Evolutionary conservation across 2,797 vertebrate genomes (phyloP).

Genomic region (Telmatherina bonti): DNA sequence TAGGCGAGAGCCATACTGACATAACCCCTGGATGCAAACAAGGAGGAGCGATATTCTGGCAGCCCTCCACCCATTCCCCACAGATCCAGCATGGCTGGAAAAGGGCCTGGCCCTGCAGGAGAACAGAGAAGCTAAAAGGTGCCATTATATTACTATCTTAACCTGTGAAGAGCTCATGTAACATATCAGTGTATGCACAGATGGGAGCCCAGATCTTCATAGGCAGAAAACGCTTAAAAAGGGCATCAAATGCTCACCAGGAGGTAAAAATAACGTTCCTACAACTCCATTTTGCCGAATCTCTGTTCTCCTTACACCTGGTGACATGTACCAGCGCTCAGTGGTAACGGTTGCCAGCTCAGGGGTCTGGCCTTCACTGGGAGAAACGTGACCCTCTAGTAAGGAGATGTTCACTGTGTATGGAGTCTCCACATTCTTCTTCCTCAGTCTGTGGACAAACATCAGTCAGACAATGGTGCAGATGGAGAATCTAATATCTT

Average conservation of each 20-base stretch:
- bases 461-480: background rate
- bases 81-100: slow-evolving; percentile 87
- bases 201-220: background rate
- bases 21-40: slow-evolving; percentile 85
- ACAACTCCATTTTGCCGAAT: slow-evolving; percentile 79
- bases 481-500: background rate
- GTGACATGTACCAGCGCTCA: slow-evolving; percentile 81
- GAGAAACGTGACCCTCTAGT: slow-evolving; percentile 75
- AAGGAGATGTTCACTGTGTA: slow-evolving; percentile 76
- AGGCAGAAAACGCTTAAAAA: background rate
- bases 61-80: slow-evolving; percentile 87
- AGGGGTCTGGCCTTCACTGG: slow-evolving; percentile 22
- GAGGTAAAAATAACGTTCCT: slow-evolving; percentile 84
- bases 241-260: slow-evolving; percentile 72
- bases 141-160: background rate
- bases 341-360: slow-evolving; percentile 69
- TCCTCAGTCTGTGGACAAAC: slow-evolving; percentile 75
- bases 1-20: slow-evolving; percentile 84
- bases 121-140: background rate
- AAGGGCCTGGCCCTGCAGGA: slow-evolving; percentile 84
- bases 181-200: background rate
- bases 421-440: slow-evolving; percentile 73
- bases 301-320: slow-evolving; percentile 76
- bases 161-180: background rate
- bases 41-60: slow-evolving; percentile 84